phyloP scores from a whole-genome alignment of 2,888 invertebrate species.

The Drosophila leonis region DNA sequence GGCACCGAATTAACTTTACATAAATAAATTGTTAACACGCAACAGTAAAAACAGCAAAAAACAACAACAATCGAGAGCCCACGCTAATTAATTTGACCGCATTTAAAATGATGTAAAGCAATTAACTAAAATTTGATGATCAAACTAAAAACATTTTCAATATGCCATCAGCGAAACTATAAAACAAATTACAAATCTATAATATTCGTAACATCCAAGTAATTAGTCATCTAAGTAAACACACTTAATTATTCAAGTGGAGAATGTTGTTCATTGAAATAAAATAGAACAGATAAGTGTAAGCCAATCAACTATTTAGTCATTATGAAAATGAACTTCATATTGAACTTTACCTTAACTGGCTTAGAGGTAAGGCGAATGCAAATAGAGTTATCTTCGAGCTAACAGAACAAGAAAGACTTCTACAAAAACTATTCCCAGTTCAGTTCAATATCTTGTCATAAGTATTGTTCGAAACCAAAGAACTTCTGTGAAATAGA shows the following conservation, averaged over 20 bases:
- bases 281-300: background rate
- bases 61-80: constrained; percentile 16
- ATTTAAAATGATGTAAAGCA: constrained; percentile 71
- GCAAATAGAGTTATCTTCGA: background rate
- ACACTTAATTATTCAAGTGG: background rate
- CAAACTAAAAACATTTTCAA: constrained; percentile 26
- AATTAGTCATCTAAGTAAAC: constrained; percentile 36
- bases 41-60: constrained; percentile 18
- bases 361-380: background rate
- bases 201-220: constrained; percentile 2
- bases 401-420: too few relatives aligned
- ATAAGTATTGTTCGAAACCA: too few relatives aligned
- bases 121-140: constrained; percentile 69
- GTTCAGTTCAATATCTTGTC: too few relatives aligned
- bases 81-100: constrained; percentile 73
- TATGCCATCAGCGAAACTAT: constrained; percentile 9
- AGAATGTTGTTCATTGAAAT: constrained; percentile 4
- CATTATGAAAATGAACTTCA: background rate
- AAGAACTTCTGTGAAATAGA: too few relatives aligned
- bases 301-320: background rate
- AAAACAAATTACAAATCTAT: constrained; percentile 28
- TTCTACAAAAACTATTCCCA: too few relatives aligned
- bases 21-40: constrained; percentile 68
- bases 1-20: constrained; percentile 58
- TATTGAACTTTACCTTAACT: background rate